Percentiles rank a stretch among this genome's conserved stretches.
These are phyloP conservation scores for Rhabdomys dilectus DNA, from an alignment of 2,113 vertebrate genomes.

Conservation along the genomic window DNA sequence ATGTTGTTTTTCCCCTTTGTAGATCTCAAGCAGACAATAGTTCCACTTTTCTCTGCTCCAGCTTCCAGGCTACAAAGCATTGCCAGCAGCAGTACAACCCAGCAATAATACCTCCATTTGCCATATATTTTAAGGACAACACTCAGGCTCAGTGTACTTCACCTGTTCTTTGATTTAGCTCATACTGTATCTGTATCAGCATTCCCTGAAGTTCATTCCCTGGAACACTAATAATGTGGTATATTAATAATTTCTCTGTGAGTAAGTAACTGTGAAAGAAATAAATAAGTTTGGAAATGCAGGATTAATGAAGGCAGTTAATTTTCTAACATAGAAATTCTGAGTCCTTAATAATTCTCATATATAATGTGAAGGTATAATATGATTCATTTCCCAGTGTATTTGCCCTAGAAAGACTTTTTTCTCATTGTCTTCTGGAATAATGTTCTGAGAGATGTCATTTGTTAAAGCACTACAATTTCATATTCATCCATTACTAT, in stretches of 20 bases:
- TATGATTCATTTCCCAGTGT: slow-evolving; percentile 38
- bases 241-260: slow-evolving; percentile 27
- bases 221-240: slow-evolving; percentile 9
- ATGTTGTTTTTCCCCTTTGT: neutral
- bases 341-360: slow-evolving; percentile 42
- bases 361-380: slow-evolving; percentile 41
- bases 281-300: slow-evolving; percentile 42
- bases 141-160: neutral
- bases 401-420: slow-evolving; percentile 56
- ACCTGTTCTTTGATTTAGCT: slow-evolving; percentile 27
- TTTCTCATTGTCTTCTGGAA: slow-evolving; percentile 53
- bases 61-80: neutral
- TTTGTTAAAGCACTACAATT: slow-evolving; percentile 50
- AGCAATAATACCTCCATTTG: neutral
- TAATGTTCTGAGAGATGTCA: slow-evolving; percentile 36
- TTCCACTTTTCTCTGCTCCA: slow-evolving; percentile 21
- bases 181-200: neutral
- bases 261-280: slow-evolving; percentile 37
- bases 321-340: slow-evolving; percentile 35
- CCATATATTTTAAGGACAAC: neutral
- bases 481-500: slow-evolving; percentile 43
- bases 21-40: neutral
- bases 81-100: neutral
- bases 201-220: neutral
- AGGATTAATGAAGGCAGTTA: slow-evolving; percentile 36